phyloP scores from a whole-genome alignment of 2,888 invertebrate species.

The Azorinus chamasolen region DNA sequence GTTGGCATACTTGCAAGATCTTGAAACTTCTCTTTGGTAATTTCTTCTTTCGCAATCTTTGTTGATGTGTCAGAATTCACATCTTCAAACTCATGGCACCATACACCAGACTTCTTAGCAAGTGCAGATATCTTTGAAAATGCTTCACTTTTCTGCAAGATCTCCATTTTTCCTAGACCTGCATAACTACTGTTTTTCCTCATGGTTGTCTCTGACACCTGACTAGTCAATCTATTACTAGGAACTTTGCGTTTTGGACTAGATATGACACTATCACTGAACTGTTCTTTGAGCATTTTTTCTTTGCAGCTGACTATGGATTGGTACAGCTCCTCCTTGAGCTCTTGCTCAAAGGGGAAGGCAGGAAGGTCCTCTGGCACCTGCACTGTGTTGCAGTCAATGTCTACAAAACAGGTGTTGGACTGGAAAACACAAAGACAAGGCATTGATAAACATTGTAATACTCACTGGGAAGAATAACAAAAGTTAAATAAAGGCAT shows the following conservation, averaged over 20 bases:
- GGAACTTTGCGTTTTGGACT: constrained; percentile 64
- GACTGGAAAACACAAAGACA: constrained; percentile 73
- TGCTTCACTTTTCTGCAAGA: constrained; percentile 90
- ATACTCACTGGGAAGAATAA: too few species aligned
- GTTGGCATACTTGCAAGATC: constrained; percentile 72
- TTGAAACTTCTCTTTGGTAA: constrained; percentile 63
- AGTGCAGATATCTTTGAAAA: constrained; percentile 95
- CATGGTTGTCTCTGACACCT: constrained; percentile 46
- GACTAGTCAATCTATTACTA: constrained; percentile 47
- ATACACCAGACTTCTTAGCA: constrained; percentile 91
- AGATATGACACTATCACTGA: constrained; percentile 56
- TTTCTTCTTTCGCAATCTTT: constrained; percentile 63
- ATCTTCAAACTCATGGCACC: constrained; percentile 83
- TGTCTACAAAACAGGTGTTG: constrained; percentile 94
- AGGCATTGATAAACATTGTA: too few species aligned
- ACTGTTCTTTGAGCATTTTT: constrained; percentile 74
- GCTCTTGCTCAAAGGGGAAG: constrained; percentile 96
- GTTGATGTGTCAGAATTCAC: constrained; percentile 74
- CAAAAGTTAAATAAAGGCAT: too few species aligned
- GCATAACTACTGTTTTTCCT: constrained; percentile 72
- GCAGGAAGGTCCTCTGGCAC: constrained; percentile 97
- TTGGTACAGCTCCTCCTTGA: constrained; percentile 92
- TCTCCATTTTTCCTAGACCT: constrained; percentile 82
- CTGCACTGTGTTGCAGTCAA: constrained; percentile 96
- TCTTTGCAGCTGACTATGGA: constrained; percentile 84